A percentile compares a stretch with the other conserved stretches of the same genome.
Conservation (phyloP, 2,888 invertebrate genomes). For the Pristionchus mayeri region DNA sequence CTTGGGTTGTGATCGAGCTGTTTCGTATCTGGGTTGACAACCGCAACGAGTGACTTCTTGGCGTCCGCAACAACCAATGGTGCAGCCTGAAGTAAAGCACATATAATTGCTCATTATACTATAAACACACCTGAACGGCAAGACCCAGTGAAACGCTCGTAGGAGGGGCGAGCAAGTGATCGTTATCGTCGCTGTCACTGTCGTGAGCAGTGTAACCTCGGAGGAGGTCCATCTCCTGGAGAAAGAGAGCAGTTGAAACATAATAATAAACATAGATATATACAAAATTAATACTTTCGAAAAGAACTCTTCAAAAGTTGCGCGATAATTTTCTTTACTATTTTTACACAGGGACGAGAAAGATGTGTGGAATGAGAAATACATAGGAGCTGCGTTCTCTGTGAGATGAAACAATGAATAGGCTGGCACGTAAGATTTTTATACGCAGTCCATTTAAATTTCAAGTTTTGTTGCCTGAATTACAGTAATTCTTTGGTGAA, state of each 20-base stretch:
- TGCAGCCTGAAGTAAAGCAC: constrained; percentile 54
- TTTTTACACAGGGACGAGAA: background rate
- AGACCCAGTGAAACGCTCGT: constrained; percentile 24
- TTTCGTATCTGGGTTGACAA: constrained; percentile 85
- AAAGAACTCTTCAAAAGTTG: background rate
- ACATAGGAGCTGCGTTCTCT: no score
- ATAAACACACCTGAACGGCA: constrained; percentile 21
- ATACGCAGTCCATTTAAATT: no score
- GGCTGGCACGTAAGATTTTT: no score
- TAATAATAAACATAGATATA: background rate
- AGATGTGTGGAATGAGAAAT: background rate
- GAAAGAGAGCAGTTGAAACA: background rate
- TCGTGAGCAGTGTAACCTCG: constrained; percentile 41
- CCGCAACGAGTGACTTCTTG: constrained; percentile 57
- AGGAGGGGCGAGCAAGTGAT: background rate
- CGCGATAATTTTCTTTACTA: background rate
- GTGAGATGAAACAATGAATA: no score
- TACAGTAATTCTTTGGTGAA: no score
- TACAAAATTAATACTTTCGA: constrained; percentile 10
- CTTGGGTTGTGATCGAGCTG: constrained; percentile 92
- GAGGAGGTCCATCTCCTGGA: constrained; percentile 47
- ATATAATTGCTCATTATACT: background rate
- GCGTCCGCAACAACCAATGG: constrained; percentile 61
- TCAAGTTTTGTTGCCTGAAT: no score
- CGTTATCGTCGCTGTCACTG: constrained; percentile 45